phyloP scores from a whole-genome alignment of 2,113 vertebrate species.

The Crotalus horridus region DNA sequence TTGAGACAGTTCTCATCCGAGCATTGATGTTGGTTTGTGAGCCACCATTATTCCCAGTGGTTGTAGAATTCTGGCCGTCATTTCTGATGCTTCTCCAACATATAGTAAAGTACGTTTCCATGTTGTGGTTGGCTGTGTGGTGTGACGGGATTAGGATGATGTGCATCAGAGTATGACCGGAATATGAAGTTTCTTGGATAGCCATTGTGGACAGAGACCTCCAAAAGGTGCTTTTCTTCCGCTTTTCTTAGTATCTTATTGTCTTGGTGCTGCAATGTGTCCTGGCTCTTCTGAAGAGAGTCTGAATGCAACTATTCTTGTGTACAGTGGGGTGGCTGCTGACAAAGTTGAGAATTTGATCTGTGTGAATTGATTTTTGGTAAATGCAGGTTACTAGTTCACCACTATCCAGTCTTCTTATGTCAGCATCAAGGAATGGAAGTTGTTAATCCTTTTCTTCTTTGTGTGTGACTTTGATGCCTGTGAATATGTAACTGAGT shows the following conservation, averaged over 20 bases:
- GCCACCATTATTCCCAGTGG: neutral
- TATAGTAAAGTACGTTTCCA: neutral
- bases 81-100: neutral
- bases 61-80: neutral
- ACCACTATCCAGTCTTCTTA: neutral
- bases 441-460: neutral
- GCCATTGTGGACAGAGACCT: neutral
- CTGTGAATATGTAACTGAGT: neutral
- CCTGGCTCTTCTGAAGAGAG: neutral
- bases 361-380: neutral
- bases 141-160: neutral
- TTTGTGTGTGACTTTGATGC: neutral
- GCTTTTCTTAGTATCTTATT: neutral
- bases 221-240: neutral
- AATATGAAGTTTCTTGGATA: neutral
- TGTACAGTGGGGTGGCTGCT: neutral
- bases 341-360: neutral
- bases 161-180: neutral
- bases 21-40: neutral
- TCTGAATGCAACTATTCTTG: neutral
- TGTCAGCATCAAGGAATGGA: neutral
- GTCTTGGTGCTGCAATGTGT: neutral
- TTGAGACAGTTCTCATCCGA: neutral
- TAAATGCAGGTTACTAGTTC: neutral
- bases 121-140: neutral